A percentile compares a stretch with the other conserved stretches of the same genome.
phyloP scores from a whole-genome alignment of 2,113 vertebrate species.

The Poecile atricapillus region DNA sequence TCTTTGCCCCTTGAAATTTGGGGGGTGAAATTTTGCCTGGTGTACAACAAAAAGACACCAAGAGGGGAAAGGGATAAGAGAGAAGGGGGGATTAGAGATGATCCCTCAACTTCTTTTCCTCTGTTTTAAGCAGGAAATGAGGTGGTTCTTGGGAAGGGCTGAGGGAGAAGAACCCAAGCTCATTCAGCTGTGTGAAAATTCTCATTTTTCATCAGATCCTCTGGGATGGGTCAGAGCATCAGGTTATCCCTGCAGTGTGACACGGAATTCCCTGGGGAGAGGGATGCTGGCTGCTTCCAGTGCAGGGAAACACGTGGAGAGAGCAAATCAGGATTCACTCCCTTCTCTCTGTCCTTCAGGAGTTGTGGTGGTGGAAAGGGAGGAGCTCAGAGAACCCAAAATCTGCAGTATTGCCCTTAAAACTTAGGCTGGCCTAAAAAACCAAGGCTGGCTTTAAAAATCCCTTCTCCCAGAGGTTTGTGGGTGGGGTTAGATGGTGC shows the following conservation, averaged over 20 bases:
- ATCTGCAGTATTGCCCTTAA: rapidly evolving
- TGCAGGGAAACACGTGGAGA: background rate
- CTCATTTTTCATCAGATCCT: conserved; percentile 4
- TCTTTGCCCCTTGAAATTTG: background rate
- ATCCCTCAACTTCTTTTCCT: background rate
- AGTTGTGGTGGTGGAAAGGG: background rate
- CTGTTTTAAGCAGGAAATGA: background rate
- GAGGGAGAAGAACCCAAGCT: background rate
- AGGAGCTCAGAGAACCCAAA: background rate
- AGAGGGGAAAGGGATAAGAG: background rate
- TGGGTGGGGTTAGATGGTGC: rapidly evolving
- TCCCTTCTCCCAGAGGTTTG: background rate
- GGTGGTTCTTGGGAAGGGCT: background rate
- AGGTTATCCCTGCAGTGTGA: background rate
- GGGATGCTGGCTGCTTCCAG: background rate
- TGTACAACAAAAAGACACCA: background rate
- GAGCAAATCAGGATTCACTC: background rate
- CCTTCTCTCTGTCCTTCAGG: background rate
- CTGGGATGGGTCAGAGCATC: background rate
- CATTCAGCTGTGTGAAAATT: background rate
- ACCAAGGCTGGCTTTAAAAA: background rate
- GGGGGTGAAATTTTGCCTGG: background rate
- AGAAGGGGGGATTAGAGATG: background rate
- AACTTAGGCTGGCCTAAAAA: background rate
- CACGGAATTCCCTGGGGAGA: background rate